Percentiles rank a stretch among this genome's conserved stretches.
Evolutionary conservation across 2,113 vertebrate genomes (phyloP).

Genomic region (Halcyon malimbica): DNA sequence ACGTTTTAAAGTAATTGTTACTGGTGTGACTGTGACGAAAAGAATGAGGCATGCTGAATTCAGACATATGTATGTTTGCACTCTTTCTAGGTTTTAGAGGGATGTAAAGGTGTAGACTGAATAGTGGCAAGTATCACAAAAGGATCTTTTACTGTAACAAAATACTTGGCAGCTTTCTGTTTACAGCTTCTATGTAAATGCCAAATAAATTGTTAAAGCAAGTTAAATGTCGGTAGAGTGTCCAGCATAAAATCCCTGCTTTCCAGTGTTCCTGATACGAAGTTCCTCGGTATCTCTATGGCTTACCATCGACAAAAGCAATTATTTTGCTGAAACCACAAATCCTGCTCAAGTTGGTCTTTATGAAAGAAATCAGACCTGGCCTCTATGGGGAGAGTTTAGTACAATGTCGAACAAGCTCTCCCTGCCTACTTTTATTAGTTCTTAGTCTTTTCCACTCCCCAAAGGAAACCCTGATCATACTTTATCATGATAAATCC

Average conservation of each 20-base stretch:
- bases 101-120: neutral
- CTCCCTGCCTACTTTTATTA: neutral
- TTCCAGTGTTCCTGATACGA: neutral
- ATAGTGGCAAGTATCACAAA: neutral
- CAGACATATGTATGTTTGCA: neutral
- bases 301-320: neutral
- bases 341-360: neutral
- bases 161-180: neutral
- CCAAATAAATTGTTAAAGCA: neutral
- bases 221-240: neutral
- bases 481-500: neutral
- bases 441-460: neutral
- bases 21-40: neutral
- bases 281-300: neutral
- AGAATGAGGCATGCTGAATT: neutral
- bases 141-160: neutral
- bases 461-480: neutral
- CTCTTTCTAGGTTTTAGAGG: neutral
- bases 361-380: neutral
- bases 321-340: neutral
- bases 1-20: constrained; percentile 42
- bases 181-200: neutral
- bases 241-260: neutral
- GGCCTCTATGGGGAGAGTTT: neutral
- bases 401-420: neutral